Conservation (phyloP, 2,888 invertebrate genomes). For the Drosophila paranaensis region DNA sequence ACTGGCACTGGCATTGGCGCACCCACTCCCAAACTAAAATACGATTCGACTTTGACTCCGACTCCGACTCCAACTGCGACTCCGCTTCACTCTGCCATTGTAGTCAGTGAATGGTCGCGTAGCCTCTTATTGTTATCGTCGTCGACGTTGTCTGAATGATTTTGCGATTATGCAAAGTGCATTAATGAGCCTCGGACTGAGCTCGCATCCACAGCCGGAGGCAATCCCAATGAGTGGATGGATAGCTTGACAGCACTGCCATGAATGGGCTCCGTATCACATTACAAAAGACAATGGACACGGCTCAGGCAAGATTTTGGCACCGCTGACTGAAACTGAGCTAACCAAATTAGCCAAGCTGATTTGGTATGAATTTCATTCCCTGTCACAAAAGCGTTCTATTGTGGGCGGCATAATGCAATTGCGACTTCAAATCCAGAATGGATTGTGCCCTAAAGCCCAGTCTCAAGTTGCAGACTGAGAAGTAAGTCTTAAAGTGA, state of each 20-base stretch:
- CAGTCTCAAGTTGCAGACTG: background rate
- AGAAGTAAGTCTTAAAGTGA: no score
- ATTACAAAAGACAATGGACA: constrained; percentile 73
- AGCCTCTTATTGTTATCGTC: constrained; percentile 50
- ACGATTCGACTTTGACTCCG: constrained; percentile 7
- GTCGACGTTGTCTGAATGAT: constrained; percentile 69
- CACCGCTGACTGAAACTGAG: constrained; percentile 25
- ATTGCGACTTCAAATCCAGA: constrained; percentile 2
- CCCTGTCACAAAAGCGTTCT: constrained; percentile 28
- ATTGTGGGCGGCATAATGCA: constrained; percentile 25
- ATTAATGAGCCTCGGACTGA: constrained; percentile 77
- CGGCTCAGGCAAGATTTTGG: constrained; percentile 40
- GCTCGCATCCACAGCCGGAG: constrained; percentile 37
- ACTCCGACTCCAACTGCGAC: constrained; percentile 13
- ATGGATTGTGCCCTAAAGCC: constrained; percentile 1
- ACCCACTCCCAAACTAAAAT: constrained; percentile 6
- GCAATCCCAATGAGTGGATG: constrained; percentile 63
- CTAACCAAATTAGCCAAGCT: constrained; percentile 62
- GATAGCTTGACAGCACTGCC: constrained; percentile 44
- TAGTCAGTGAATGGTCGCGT: constrained; percentile 38
- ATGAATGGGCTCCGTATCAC: constrained; percentile 62
- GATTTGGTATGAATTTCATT: constrained; percentile 58
- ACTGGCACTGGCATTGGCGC: background rate
- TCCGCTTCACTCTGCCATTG: constrained; percentile 41
- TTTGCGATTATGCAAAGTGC: constrained; percentile 81